Evolutionary conservation across 2,888 invertebrate genomes (phyloP), one percentile per base, ranked within the genome.

Genomic region (Drosophila anceps): DNA sequence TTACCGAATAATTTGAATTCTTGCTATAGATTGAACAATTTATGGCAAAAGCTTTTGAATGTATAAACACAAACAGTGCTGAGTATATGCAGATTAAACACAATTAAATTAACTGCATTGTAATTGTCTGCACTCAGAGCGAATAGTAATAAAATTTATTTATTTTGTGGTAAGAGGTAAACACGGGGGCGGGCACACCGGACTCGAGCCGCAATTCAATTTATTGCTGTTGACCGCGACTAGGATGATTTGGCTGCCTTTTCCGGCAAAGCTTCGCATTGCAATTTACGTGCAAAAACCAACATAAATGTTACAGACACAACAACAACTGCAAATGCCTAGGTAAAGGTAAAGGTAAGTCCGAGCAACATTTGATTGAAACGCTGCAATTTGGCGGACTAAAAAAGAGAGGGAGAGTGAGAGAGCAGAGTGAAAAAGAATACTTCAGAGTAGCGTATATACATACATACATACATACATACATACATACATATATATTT

Each of bases 151-250:
- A 76, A 70, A 80, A 80, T 78, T 80, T 67, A 64, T 77, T 75
- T 68, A 71, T 63, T 63, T 59, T 58, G 35, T 27, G 51, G 24
- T 9, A 46, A 35, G 15, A 39, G 62, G 35, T 24, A 46, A 13
- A 27, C 15, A 35, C 4, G 12, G 31, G 44, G 43, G 44, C 13
- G 37, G 12, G 12, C 10, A 12, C 24, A 37, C 6, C 24, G 43
- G 43, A 13, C 50, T 33, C 50, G 20, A 69, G 48, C 66, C 73
- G 69, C 80, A 86, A 86, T 82, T 84, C 85, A 86, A 86, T 86
- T 86, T 85, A 84, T 85, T 85, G 84, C 79, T 57, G 70, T 73
- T 84, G 88, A 84, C 82, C 86, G 86, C 84, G 77, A 74, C 65
- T 68, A 75, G 76, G 66, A 79, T 79, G 73, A 79, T 78, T 79